Percentiles rank a stretch among this genome's conserved stretches.
Evolutionary conservation across 2,113 vertebrate species (phyloP).

Genomic region (Gymnorhina tibicen): DNA sequence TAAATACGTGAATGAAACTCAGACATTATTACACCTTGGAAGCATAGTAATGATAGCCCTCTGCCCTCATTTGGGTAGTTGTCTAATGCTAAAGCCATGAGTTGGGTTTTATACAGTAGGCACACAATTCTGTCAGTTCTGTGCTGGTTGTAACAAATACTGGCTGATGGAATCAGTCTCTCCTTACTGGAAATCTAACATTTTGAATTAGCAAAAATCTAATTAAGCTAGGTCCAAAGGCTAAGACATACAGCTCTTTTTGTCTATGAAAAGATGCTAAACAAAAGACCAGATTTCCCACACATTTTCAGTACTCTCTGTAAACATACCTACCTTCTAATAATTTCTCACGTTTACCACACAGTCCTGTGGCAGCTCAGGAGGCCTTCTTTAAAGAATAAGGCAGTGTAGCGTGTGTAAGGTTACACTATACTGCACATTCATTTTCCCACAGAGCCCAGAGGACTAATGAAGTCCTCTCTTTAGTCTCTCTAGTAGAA

Average conservation of each 20-base stretch:
- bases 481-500: not conserved
- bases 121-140: not conserved
- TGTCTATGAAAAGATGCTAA: not conserved
- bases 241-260: not conserved
- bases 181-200: not conserved
- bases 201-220: not conserved
- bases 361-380: not conserved
- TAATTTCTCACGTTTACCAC: not conserved
- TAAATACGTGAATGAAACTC: not conserved
- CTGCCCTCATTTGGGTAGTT: not conserved
- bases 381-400: not conserved
- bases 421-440: not conserved
- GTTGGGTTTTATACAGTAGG: not conserved
- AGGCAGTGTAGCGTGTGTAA: not conserved
- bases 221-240: not conserved
- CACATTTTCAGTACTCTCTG: not conserved
- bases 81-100: not conserved
- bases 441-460: not conserved
- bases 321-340: not conserved
- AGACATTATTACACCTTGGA: not conserved
- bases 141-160: not conserved
- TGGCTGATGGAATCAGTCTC: not conserved
- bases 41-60: not conserved
- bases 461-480: not conserved
- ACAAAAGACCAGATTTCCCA: not conserved